Evolutionary conservation across 2,797 vertebrate species (phyloP).

Genomic region (Cryptoblepharus egeriae): DNA sequence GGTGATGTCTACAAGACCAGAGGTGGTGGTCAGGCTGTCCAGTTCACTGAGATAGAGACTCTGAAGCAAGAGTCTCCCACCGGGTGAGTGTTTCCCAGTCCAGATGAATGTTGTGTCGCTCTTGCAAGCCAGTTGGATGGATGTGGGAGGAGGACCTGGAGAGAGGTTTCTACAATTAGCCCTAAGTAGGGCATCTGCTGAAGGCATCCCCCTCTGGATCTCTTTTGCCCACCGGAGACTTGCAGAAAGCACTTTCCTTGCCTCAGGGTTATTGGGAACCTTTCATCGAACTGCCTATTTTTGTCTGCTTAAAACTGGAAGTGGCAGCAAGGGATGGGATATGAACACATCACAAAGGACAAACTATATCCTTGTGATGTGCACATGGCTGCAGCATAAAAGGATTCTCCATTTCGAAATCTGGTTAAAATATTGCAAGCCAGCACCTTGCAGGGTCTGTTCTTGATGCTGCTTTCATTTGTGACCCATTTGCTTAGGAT

Average conservation of each 20-base stretch:
- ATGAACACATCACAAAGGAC: not conserved
- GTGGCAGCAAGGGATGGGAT: not conserved
- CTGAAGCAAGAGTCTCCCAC: conserved; percentile 88
- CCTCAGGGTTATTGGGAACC: not conserved
- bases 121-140: not conserved
- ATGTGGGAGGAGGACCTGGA: not conserved
- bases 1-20: conserved; percentile 93
- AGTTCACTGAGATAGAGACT: conserved; percentile 95
- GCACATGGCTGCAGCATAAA: not conserved
- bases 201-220: not conserved
- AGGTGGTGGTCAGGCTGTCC: conserved; percentile 92
- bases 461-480: no score
- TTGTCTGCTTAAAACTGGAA: not conserved
- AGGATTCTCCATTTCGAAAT: not conserved
- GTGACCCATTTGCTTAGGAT: no score
- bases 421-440: no score
- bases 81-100: conserved; percentile 63
- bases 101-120: no score
- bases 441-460: no score
- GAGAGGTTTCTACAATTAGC: no score
- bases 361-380: not conserved
- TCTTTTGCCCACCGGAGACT: not conserved
- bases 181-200: no score
- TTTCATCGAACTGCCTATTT: not conserved
- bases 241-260: not conserved